These are phyloP conservation scores for Chrysolina oricalcia DNA, from an alignment of 2,888 invertebrate species.

Conservation along the genomic window DNA sequence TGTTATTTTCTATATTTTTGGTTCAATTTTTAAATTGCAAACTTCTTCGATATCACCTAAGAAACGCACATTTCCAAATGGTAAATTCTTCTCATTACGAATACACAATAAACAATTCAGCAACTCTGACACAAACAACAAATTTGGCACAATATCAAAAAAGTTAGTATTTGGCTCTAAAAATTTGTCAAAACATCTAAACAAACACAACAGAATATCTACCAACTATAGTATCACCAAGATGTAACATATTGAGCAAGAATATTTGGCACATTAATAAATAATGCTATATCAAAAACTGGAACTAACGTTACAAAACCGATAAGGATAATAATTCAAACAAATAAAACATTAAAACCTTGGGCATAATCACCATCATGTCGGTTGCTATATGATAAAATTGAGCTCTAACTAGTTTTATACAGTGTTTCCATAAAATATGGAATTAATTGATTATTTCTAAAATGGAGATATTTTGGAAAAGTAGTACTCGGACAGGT, in stretches of 20 bases:
- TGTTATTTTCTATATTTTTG: no score
- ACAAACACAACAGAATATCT: slow-evolving; percentile 18
- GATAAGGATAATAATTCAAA: neutral
- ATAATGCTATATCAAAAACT: slow-evolving; percentile 5
- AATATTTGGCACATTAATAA: slow-evolving; percentile 51
- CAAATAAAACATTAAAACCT: neutral
- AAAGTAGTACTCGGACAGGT: no score
- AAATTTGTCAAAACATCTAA: neutral
- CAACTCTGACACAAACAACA: slow-evolving; percentile 17
- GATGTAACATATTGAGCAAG: slow-evolving; percentile 53
- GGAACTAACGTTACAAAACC: neutral
- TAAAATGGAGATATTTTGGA: no score
- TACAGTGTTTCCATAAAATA: neutral
- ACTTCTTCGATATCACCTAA: neutral
- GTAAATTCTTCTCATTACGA: neutral
- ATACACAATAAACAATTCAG: neutral
- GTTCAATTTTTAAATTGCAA: no score
- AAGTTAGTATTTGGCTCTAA: neutral
- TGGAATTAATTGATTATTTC: no score
- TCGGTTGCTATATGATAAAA: slow-evolving; percentile 20
- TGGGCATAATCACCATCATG: neutral
- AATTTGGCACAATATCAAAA: slow-evolving; percentile 28
- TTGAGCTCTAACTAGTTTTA: slow-evolving; percentile 49
- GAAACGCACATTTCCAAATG: neutral
- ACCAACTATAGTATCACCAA: slow-evolving; percentile 39